Base-by-base conservation (phyloP, 2,888 invertebrate species). In the Parnassius mnemosyne region DNA sequence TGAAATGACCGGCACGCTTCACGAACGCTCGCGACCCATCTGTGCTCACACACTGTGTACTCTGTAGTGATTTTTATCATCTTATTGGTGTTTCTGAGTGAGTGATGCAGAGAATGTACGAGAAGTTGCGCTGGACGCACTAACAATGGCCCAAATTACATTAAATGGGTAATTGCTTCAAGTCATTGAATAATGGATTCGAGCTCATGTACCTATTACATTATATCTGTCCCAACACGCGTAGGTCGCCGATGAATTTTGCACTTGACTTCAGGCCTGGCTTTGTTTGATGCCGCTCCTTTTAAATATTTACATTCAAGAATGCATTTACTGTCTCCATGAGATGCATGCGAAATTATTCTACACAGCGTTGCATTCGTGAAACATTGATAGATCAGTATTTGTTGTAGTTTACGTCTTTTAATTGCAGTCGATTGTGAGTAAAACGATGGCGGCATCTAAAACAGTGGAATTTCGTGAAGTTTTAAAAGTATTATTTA, bases 121-220 rank as follows among this genome's bases (percentile, higher is more conserved):
- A 82, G 86, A 83, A 77, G 74, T 74, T 77, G 76, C 78, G 75
- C 79, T 80, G 87, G 85, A 86, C 83, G 74, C 76, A 78, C 79
- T 77, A 79, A 84, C 85, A 79, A 90, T 91, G 90, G 75, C 89
- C 91, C 91, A 82, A 90, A 90, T 91, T 87, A 84, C 85, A 86
- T 84, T 88, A 89, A 91, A 89, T 90, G 89, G 91, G 91, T 91
- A 91, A 91, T 91, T 89, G 91, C 82, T 84, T 82, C 81, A 89
- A 85, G 85, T 91, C 89, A 91, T 90, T 91, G 91, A 83, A 90
- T 91, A 91, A 91, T 91, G 89, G 88, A 86, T 84, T 86, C 83
- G 79, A 82, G 57, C 83, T 84, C 82, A 81, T 87, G 81, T 84
- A 79, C 81, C 83, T 83, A 82, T 84, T 79, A 84, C 78, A 83